Evolutionary conservation across 2,797 vertebrate genomes (phyloP), one percentile per base, ranked within the genome.

Genomic region (Zenarchopterus dispar): DNA sequence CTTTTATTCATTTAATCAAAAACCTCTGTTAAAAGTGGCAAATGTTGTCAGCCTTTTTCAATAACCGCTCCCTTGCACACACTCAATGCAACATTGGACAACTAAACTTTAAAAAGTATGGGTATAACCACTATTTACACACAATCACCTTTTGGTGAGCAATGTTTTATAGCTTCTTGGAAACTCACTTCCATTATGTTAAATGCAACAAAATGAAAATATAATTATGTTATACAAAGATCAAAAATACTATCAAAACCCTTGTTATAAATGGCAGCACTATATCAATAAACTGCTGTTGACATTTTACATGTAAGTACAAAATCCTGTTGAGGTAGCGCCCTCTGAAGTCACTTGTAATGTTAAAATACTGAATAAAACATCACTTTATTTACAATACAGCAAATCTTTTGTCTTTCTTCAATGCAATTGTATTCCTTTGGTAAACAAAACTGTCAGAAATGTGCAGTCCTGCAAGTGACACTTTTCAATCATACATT

Each of bases 221-320:
- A 94, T 92, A 94, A 92, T 93, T 93, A 93, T 94, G 93, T 94
- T 92, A 93, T 94, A 94, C 92, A 94, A 94, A 95, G 93, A 93
- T 93, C 93, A 92, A 94, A 94, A 94, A 95, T 94, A 94, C 91
- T 94, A 94, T 94, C 92, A 94, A 93, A 94, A 93, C 91, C 91
- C 92, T 92, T 92, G 91, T 93, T 93, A 95, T 94, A 95, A 94
- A 94, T 92, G 93, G 91, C 92, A 94, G 92, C 92, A 87, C 93
- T 94, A 92, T 93, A 92, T 92, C 92, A 93, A 92, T 93, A 92
- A 92, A 93, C 92, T 90, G 91, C 90, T 92, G 92, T 94, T 91
- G 89, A 94, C 89, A 92, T 93, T 92, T 91, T 90, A 90, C 89
- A 91, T 92, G 87, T 91, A 92, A 93, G 92, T 94, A 94, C 91